A percentile compares a stretch with the other conserved stretches of the same genome.
phyloP scores from a whole-genome alignment of 2,113 vertebrate genomes.

The Onychostoma macrolepis region DNA sequence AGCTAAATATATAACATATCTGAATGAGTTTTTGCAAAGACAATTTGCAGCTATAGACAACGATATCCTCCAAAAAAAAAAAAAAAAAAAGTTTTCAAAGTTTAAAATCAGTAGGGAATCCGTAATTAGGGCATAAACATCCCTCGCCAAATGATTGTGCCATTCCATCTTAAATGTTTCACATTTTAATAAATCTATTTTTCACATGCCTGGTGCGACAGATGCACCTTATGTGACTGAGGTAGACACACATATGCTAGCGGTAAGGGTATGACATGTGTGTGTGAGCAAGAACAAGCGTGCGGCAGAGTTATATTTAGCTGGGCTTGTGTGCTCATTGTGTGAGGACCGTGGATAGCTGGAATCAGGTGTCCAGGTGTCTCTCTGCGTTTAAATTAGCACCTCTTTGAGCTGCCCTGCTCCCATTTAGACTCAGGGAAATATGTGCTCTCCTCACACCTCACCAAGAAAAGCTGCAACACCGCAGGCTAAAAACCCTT shows the following conservation, averaged over 20 bases:
- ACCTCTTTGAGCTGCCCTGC: constrained; percentile 41
- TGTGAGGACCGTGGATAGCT: constrained; percentile 21
- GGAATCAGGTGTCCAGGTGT: constrained; percentile 49
- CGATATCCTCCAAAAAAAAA: background rate
- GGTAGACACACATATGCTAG: constrained; percentile 29
- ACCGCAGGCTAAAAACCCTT: constrained; percentile 49
- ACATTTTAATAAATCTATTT: background rate
- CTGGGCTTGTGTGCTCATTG: constrained; percentile 30
- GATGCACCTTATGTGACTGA: constrained; percentile 13
- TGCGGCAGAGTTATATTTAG: constrained; percentile 49
- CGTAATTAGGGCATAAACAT: background rate
- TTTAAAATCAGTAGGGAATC: background rate
- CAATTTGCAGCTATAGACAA: background rate
- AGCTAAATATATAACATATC: background rate
- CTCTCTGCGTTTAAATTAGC: constrained; percentile 53
- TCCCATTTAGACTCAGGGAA: constrained; percentile 41
- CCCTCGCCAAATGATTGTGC: background rate
- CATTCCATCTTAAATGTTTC: background rate
- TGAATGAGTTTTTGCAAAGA: too few species aligned
- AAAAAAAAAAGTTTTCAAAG: background rate
- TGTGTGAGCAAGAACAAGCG: background rate
- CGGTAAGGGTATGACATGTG: constrained; percentile 8
- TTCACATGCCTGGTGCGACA: background rate
- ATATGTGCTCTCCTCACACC: constrained; percentile 45
- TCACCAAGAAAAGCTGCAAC: constrained; percentile 45